Percentiles rank a stretch among this genome's conserved stretches.
Evolutionary conservation across 2,888 invertebrate genomes (phyloP).

Genomic region (Cheilosia urbana): DNA sequence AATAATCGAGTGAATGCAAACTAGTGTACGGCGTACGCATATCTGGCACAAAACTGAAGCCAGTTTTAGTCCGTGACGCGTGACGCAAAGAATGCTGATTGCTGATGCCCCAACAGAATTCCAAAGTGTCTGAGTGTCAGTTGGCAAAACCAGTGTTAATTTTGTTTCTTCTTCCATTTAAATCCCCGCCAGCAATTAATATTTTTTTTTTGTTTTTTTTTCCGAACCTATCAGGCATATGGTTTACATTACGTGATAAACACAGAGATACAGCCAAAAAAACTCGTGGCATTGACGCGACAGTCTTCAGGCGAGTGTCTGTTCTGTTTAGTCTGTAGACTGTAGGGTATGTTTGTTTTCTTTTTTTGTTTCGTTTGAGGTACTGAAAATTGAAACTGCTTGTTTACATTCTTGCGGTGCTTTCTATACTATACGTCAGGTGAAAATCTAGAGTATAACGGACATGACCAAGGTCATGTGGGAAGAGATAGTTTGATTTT

Average conservation of each 20-base stretch:
- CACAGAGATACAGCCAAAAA: conserved; percentile 37
- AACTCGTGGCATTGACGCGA: conserved; percentile 42
- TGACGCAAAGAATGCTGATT: conserved; percentile 17
- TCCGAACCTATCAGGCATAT: conserved; percentile 40
- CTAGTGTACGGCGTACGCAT: background rate
- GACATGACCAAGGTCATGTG: too few relatives aligned
- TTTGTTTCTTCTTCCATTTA: conserved; percentile 7
- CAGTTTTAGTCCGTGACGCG: conserved; percentile 25
- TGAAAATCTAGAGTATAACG: too few relatives aligned
- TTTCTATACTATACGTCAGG: too few relatives aligned
- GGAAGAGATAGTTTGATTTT: too few relatives aligned
- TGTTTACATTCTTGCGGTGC: too few relatives aligned
- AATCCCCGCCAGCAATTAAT: conserved; percentile 36
- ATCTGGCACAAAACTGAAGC: conserved; percentile 27
- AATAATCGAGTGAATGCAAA: background rate
- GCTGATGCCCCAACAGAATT: conserved; percentile 18
- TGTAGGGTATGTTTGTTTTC: background rate
- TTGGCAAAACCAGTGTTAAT: conserved; percentile 10
- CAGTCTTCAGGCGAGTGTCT: background rate
- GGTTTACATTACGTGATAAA: conserved; percentile 54
- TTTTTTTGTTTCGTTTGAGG: too few relatives aligned
- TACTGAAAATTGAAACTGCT: too few relatives aligned
- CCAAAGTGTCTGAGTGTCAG: conserved; percentile 17
- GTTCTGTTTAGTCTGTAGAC: background rate
- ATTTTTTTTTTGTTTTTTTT: conserved; percentile 26